Evolutionary conservation across 2,888 invertebrate genomes (phyloP).

Genomic region (Phaonia tiefii): DNA sequence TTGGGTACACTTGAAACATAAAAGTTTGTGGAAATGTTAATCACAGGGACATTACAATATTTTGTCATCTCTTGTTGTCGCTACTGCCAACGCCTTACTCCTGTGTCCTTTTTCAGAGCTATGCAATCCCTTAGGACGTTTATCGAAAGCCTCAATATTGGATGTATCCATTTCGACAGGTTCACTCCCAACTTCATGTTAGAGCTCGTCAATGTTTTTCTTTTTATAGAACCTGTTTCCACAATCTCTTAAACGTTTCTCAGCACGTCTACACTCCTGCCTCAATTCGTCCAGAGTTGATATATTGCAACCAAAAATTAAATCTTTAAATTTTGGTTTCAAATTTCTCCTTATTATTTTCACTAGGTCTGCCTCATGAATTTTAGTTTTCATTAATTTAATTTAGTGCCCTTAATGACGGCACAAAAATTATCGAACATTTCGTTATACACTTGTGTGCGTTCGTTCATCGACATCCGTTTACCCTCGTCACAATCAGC

Average conservation of each 20-base stretch:
- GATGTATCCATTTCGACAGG: background rate
- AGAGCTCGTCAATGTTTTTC: background rate
- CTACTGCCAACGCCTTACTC: background rate
- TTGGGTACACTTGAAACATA: slow-evolving; percentile 8
- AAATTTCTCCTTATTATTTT: slow-evolving; percentile 14
- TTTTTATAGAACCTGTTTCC: background rate
- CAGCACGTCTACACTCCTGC: slow-evolving; percentile 8
- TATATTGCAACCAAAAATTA: slow-evolving; percentile 1
- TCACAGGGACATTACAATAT: background rate
- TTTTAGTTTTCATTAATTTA: background rate
- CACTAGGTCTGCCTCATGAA: background rate
- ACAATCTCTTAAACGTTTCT: slow-evolving; percentile 1
- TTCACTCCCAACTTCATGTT: background rate
- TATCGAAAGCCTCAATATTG: slow-evolving; percentile 12
- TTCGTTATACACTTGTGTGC: background rate
- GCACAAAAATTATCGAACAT: slow-evolving; percentile 9
- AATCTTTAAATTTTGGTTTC: background rate
- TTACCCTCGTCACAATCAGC: slow-evolving; percentile 12
- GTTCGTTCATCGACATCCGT: background rate
- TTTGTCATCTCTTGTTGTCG: background rate
- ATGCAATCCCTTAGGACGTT: background rate
- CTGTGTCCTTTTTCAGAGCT: background rate
- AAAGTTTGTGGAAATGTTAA: background rate
- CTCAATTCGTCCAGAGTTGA: background rate
- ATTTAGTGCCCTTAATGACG: background rate